Percentiles rank a stretch among this genome's conserved stretches.
Evolutionary conservation across 2,888 invertebrate genomes (phyloP).

Genomic region (Norana najaformis): DNA sequence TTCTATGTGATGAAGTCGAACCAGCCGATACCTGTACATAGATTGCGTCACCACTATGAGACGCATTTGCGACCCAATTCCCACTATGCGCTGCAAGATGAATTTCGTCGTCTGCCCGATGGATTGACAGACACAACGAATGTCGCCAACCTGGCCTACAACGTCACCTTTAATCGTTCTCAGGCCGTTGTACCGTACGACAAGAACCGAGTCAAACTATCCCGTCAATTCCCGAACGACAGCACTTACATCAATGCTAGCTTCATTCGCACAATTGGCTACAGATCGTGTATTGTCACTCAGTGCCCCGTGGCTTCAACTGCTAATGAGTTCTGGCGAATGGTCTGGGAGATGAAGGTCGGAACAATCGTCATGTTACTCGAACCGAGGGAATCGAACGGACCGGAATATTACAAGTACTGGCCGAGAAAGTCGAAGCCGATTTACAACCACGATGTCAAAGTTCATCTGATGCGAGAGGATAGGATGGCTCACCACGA

Average conservation of each 20-base stretch:
- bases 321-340: slow-evolving; percentile 39
- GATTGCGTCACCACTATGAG: slow-evolving; percentile 22
- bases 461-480: slow-evolving; percentile 16
- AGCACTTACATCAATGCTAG: slow-evolving; percentile 43
- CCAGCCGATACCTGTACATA: slow-evolving; percentile 2
- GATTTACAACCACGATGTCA: slow-evolving; percentile 10
- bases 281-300: slow-evolving; percentile 36
- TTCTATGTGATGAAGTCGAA: slow-evolving; percentile 18
- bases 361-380: slow-evolving; percentile 39
- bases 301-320: slow-evolving; percentile 36
- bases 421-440: slow-evolving; percentile 25
- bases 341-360: slow-evolving; percentile 40
- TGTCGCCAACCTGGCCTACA: slow-evolving; percentile 32
- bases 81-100: slow-evolving; percentile 28
- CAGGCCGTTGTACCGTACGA: slow-evolving; percentile 37
- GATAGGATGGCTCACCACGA: slow-evolving; percentile 33
- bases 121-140: slow-evolving; percentile 17
- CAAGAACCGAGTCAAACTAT: slow-evolving; percentile 37
- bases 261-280: slow-evolving; percentile 23
- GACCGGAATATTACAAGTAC: slow-evolving; percentile 20
- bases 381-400: slow-evolving; percentile 23
- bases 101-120: slow-evolving; percentile 32
- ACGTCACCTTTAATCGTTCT: slow-evolving; percentile 36
- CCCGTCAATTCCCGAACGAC: neutral
- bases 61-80: slow-evolving; percentile 18